Evolutionary conservation across 2,888 invertebrate genomes (phyloP).

Genomic region (Smittia aterrima): DNA sequence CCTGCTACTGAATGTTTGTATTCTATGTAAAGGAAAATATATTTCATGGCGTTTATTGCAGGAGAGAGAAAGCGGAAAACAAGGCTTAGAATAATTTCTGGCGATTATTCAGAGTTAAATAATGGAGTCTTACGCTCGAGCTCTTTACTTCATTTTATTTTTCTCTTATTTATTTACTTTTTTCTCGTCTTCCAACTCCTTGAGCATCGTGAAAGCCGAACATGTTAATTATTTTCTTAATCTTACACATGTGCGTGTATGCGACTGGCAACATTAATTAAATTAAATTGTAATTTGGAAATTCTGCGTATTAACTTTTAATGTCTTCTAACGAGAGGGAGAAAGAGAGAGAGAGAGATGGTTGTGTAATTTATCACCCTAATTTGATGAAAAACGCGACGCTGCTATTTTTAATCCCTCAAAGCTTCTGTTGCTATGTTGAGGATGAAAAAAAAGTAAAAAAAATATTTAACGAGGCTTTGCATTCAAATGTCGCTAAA

Average conservation of each 20-base stretch:
- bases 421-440: not conserved
- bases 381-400: not conserved
- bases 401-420: not conserved
- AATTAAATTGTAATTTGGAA: slow-evolving; percentile 22
- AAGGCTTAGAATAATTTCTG: slow-evolving; percentile 1
- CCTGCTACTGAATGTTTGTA: not conserved
- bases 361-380: slow-evolving; percentile 15
- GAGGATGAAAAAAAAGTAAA: no score
- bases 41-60: not conserved
- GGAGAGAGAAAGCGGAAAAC: not conserved
- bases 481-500: no score
- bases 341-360: no score
- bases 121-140: not conserved
- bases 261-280: not conserved
- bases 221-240: not conserved
- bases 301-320: slow-evolving; percentile 5
- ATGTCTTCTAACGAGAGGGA: not conserved
- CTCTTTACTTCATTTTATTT: not conserved
- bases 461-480: no score
- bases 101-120: not conserved
- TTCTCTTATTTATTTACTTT: not conserved
- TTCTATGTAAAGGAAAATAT: no score
- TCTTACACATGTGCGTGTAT: not conserved
- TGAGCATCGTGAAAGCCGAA: not conserved
- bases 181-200: not conserved